Evolutionary conservation across 2,797 vertebrate genomes (phyloP), one percentile per base, ranked within the genome.

Genomic region (Sciurus vulgaris): DNA sequence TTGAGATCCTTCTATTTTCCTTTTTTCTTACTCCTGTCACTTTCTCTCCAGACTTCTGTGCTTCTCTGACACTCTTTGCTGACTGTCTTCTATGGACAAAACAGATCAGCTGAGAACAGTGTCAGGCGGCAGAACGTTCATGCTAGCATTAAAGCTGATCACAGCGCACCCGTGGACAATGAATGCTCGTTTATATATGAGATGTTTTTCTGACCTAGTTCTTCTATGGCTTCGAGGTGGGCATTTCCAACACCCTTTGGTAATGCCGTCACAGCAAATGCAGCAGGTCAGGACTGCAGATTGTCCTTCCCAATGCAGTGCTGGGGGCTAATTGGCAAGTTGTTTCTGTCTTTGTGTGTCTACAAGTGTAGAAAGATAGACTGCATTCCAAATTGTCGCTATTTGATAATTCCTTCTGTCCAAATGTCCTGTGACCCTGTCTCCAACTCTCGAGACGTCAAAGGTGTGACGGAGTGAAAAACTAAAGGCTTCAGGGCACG

Each of bases 331-430:
- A 76, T 0, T 59, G 89, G 93, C 54, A 72, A 28, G 49, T 54
- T 56, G 49, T 67, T 78, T 88, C 61, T 92, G 49, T 59, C 44
- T 94, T 67, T 91, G 65, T 91, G 65, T 54, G 44, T 82, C 51
- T 89, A 13, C 56, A 24, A 89, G n/a, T 76, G 9, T 54, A 49
- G 76, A 89, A 35, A 77, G 54, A 83, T 3, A 38, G 17, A 56
- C 47, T 7, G 47, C 33, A 33, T 70, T 91, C 81, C 91, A 86
- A 84, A 82, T 81, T 41, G 33, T 89, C 91, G 81, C 61, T 82
- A 26, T 84, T 56, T 20, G 85, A 61, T 73, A 47, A 84, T 67
- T 82, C 44, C 35, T 94, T 87, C 65, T n/a, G 26, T 95, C 76
- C 87, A 91, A 95, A 74, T 41, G 81, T 41, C 51, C 47, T 28